phyloP scores from a whole-genome alignment of 2,888 invertebrate genomes.

The Papilio elwesi region DNA sequence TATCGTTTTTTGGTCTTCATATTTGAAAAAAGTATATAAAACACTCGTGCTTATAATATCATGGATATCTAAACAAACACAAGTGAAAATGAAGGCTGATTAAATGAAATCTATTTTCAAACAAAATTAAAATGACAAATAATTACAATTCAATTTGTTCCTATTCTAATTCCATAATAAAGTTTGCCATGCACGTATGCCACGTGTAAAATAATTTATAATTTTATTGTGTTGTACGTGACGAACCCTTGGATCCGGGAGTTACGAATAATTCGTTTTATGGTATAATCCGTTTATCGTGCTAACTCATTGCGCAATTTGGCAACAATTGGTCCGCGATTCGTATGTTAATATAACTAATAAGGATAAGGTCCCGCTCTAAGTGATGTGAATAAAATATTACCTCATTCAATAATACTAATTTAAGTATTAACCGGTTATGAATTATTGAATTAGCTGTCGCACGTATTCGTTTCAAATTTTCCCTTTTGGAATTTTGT shows the following conservation, averaged over 20 bases:
- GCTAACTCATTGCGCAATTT: constrained; percentile 20
- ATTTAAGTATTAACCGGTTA: not conserved
- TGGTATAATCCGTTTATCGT: constrained; percentile 31
- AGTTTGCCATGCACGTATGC: constrained; percentile 5
- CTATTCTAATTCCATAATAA: not conserved
- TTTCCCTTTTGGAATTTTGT: not conserved
- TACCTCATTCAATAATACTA: not conserved
- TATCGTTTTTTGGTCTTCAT: too few species aligned
- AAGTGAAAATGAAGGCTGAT: too few species aligned
- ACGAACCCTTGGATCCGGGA: constrained; percentile 1
- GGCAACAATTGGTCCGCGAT: constrained; percentile 26
- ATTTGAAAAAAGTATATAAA: too few species aligned
- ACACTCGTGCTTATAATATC: too few species aligned
- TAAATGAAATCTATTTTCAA: too few species aligned
- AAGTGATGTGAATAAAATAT: not conserved
- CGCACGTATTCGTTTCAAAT: not conserved
- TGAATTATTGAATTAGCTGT: not conserved
- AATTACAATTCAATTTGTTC: not conserved
- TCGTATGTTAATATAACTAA: constrained; percentile 27
- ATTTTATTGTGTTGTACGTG: constrained; percentile 14
- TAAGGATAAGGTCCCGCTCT: constrained; percentile 3
- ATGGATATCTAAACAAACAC: too few species aligned
- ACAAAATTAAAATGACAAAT: too few species aligned
- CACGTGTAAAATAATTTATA: constrained; percentile 5
- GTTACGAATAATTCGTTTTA: constrained; percentile 22